Base-by-base conservation (phyloP, 2,888 invertebrate genomes). In the Elegia similella region DNA sequence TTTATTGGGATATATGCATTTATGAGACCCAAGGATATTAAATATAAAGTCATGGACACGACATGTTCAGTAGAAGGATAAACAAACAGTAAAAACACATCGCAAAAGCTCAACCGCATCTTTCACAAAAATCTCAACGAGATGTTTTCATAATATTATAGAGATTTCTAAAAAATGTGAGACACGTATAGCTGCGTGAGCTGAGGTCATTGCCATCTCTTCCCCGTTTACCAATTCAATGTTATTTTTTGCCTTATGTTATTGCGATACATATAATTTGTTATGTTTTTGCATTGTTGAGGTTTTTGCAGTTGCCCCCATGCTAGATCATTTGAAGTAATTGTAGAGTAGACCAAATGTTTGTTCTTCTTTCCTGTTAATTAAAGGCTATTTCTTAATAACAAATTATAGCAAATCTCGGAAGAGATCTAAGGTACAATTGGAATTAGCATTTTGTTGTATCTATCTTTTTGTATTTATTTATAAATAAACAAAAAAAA, bases 171-270 rank as follows among this genome's bases (percentile, higher is more conserved):
- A 38, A 38, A 38, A 38, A 38, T 38, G 38, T 38, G 12, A 38
- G 38, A 38, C 38, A 38, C 38, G 38, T 38, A 38, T 38, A 38
- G 38, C 38, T 38, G 38, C 38, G 7, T 38, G n/a, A 38, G 38
- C 12, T 5, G 38, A n/a, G 38, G 38, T 38, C 38, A 38, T 12
- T 38, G 38, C 38, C 10, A 1, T 16, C 16, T 16, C 43, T 44
- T 44, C 43, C 16, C 38, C 12, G 38, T 44, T 44, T 16, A 44
- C 43, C 7, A 44, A 44, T 44, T 44, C 43, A 44, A 44, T 17
- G 15, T 44, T 44, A 10, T 44, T 44, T 44, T 43, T 44, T 44
- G 43, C 43, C 7, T 16, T 44, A 44, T 16, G 43, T 44, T 44
- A 44, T 8, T 44, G 43, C 16, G 17, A 17, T 44, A 44, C 43